Evolutionary conservation across 2,888 invertebrate genomes (phyloP).

Genomic region (Gortyna flavago): DNA sequence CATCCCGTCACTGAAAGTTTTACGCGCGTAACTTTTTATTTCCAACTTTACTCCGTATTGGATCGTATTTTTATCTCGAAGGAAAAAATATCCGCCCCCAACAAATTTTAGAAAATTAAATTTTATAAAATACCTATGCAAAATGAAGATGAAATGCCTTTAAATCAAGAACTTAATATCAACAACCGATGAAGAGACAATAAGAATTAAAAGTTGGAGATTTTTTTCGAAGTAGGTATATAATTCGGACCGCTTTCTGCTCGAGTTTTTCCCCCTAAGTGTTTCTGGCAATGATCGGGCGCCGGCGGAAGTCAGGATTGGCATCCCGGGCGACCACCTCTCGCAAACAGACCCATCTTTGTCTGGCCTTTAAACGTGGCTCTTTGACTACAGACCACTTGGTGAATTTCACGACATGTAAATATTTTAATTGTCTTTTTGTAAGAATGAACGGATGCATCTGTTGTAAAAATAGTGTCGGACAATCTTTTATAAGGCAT

Average conservation of each 20-base stretch:
- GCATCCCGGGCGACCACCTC: slow-evolving; percentile 82
- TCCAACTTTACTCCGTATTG: slow-evolving; percentile 57
- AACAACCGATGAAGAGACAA: slow-evolving; percentile 11
- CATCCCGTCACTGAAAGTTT: slow-evolving; percentile 69
- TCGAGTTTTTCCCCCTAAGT: slow-evolving; percentile 75
- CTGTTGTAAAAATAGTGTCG: slow-evolving; percentile 16
- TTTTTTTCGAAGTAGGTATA: slow-evolving; percentile 38
- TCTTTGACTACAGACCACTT: slow-evolving; percentile 44
- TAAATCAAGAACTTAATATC: slow-evolving; percentile 4
- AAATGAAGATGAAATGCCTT: not conserved
- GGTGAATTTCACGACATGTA: slow-evolving; percentile 27
- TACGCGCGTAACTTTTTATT: slow-evolving; percentile 65
- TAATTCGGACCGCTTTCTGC: slow-evolving; percentile 45
- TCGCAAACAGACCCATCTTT: slow-evolving; percentile 75
- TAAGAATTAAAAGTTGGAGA: slow-evolving; percentile 22
- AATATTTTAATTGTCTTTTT: slow-evolving; percentile 45
- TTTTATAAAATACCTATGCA: too few species aligned
- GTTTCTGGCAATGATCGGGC: slow-evolving; percentile 84
- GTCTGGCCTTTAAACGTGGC: slow-evolving; percentile 67
- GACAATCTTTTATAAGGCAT: not conserved
- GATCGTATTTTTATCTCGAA: slow-evolving; percentile 49
- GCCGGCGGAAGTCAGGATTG: slow-evolving; percentile 87
- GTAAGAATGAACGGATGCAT: slow-evolving; percentile 7
- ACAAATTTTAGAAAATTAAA: too few species aligned
- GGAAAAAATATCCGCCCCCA: slow-evolving; percentile 19